Conservation (phyloP, 2,888 invertebrate species). For the Panzeria rudis region DNA sequence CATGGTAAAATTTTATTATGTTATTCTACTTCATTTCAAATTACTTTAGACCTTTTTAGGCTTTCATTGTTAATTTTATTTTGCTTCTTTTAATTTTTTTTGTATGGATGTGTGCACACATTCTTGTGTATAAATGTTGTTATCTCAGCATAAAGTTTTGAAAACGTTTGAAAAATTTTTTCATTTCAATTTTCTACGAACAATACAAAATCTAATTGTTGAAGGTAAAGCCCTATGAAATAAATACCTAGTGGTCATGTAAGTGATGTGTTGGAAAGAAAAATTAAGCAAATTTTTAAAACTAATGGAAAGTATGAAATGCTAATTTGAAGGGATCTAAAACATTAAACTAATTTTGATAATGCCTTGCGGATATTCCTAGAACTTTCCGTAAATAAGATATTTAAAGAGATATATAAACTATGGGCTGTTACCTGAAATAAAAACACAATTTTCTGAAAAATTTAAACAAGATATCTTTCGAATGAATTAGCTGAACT, state of each 20-base stretch:
- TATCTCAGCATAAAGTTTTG: conserved; percentile 40
- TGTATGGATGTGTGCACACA: neutral
- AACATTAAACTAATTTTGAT: too few species aligned
- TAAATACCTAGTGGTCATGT: neutral
- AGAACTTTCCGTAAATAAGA: too few species aligned
- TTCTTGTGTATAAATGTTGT: conserved; percentile 9
- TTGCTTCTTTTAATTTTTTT: conserved; percentile 36
- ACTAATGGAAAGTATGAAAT: neutral
- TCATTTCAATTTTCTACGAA: neutral
- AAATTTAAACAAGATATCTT: too few species aligned
- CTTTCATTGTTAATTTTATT: conserved; percentile 24
- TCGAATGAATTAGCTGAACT: too few species aligned
- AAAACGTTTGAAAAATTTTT: conserved; percentile 24
- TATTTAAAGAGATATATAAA: too few species aligned
- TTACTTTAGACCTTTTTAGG: conserved; percentile 53
- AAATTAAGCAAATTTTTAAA: neutral
- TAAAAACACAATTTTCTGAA: too few species aligned
- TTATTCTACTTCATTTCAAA: conserved; percentile 48
- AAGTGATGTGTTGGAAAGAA: neutral
- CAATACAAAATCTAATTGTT: conserved; percentile 47
- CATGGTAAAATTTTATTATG: conserved; percentile 42
- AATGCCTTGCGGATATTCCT: too few species aligned
- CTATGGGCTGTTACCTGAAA: too few species aligned
- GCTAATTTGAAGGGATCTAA: too few species aligned
- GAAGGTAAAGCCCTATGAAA: conserved; percentile 4